Conservation (phyloP, 2,113 vertebrate genomes). For the Sinosuthora webbiana region DNA sequence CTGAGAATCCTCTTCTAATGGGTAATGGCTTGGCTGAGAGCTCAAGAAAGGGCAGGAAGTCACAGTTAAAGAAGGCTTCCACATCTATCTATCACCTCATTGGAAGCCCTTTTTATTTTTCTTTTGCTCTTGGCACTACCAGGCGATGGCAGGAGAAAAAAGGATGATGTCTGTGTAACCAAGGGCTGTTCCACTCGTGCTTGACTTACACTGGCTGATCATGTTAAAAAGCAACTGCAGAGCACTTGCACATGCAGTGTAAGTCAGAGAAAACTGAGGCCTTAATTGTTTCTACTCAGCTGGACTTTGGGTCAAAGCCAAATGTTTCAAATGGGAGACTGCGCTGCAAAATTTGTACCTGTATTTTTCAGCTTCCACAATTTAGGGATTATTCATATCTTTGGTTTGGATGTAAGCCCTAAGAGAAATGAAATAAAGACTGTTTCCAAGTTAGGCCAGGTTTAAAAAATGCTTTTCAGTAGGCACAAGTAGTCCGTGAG, state of each 20-base stretch:
- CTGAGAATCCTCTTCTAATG: background rate
- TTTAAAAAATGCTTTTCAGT: background rate
- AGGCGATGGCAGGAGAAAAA: background rate
- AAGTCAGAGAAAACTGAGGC: background rate
- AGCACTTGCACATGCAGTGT: background rate
- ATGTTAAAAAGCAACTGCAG: background rate
- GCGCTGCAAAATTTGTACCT: background rate
- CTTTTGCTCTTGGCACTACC: background rate
- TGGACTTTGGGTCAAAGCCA: background rate
- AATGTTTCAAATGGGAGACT: background rate
- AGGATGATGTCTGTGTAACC: background rate
- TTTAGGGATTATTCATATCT: background rate
- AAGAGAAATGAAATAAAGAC: background rate
- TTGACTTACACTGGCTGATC: background rate
- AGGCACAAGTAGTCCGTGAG: background rate
- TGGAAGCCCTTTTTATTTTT: background rate
- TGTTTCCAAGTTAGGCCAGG: background rate
- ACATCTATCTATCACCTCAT: background rate
- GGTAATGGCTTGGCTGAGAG: background rate
- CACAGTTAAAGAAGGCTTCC: background rate
- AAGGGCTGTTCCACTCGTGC: background rate
- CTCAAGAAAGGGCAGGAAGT: background rate
- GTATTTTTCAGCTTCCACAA: background rate
- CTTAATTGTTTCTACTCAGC: background rate
- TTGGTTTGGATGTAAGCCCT: background rate